phyloP scores from a whole-genome alignment of 2,797 vertebrate genomes.

The Myotis vivesi region DNA sequence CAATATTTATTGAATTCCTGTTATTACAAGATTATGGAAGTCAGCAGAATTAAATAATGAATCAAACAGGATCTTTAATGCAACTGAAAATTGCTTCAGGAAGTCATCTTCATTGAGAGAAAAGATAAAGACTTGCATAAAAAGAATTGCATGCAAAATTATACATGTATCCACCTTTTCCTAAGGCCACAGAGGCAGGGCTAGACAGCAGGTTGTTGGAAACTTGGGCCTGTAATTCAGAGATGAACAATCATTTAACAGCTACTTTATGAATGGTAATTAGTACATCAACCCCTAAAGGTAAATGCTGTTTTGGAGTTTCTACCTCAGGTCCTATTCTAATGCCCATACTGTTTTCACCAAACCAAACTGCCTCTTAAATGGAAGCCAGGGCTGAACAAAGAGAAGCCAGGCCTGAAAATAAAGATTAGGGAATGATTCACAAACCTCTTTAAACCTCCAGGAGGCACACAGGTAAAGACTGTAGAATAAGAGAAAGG shows the following conservation, averaged over 20 bases:
- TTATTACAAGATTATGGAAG: constrained; percentile 28
- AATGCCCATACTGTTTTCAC: background rate
- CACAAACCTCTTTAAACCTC: background rate
- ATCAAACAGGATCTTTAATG: background rate
- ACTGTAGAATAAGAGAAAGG: background rate
- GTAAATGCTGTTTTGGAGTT: background rate
- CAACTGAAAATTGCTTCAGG: background rate
- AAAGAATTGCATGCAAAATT: background rate
- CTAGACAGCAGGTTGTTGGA: background rate
- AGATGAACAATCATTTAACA: background rate
- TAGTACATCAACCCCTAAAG: background rate
- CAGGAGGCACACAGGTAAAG: background rate
- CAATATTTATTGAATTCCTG: constrained; percentile 26
- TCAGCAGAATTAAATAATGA: background rate
- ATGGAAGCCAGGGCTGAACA: background rate
- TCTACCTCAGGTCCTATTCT: background rate
- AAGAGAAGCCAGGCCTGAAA: background rate
- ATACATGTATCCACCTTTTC: background rate
- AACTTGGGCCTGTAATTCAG: background rate
- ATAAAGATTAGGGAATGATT: constrained; percentile 10
- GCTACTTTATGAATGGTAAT: background rate
- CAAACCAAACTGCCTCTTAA: constrained; percentile 23
- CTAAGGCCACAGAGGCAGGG: background rate
- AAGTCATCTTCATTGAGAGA: background rate
- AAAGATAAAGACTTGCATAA: background rate